A percentile compares a stretch with the other conserved stretches of the same genome.
Evolutionary conservation across 2,888 invertebrate genomes (phyloP).

Genomic region (Drosophila robusta): DNA sequence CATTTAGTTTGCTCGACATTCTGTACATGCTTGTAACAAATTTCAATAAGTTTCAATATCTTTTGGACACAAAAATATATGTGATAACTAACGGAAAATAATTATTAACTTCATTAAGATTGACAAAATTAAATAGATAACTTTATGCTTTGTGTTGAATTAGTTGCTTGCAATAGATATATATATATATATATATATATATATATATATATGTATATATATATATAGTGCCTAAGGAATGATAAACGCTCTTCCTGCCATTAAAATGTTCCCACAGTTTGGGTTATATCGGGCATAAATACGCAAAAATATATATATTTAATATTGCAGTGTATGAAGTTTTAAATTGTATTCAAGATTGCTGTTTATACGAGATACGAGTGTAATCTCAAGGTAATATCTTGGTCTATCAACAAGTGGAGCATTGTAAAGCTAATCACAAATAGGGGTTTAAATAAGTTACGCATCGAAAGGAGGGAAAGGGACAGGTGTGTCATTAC

Average conservation of each 20-base stretch:
- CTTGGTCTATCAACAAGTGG: conserved; percentile 1
- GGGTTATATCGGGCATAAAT: conserved; percentile 37
- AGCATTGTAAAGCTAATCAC: conserved; percentile 5
- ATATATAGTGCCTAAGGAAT: conserved; percentile 50
- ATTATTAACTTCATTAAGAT: conserved; percentile 2
- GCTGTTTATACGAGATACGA: conserved; percentile 10
- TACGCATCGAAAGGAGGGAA: conserved; percentile 25
- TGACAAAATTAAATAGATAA: not conserved
- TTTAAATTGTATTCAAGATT: conserved; percentile 18
- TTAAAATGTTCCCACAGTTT: conserved; percentile 15
- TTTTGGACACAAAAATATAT: conserved; percentile 38
- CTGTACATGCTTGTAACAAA: conserved; percentile 10
- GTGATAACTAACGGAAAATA: conserved; percentile 45
- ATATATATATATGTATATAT: conserved; percentile 6
- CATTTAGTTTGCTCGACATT: conserved; percentile 22
- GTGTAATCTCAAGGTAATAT: conserved; percentile 2
- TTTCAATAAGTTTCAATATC: conserved; percentile 20
- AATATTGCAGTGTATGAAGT: not conserved
- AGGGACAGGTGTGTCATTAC: conserved; percentile 65
- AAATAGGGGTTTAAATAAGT: conserved; percentile 15
- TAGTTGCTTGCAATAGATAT: conserved; percentile 33
- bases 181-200: not conserved
- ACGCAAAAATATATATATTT: conserved; percentile 10
- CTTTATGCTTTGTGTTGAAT: conserved; percentile 14
- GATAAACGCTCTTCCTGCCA: conserved; percentile 52